These are phyloP conservation scores for Lypha dubia DNA, from an alignment of 2,888 invertebrate species.

Conservation along the genomic window DNA sequence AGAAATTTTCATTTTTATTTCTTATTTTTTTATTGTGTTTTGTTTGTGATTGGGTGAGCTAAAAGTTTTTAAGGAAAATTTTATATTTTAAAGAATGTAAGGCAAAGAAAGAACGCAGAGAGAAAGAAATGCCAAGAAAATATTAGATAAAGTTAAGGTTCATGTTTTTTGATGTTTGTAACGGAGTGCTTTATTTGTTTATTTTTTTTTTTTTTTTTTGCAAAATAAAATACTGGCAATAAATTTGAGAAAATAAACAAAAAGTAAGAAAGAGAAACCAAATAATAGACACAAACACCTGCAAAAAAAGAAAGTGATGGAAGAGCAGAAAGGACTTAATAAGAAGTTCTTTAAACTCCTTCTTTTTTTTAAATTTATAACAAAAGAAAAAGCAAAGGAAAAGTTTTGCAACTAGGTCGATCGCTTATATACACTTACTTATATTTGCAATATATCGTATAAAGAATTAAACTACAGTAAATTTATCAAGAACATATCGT, in stretches of 20 bases:
- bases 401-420: conserved; percentile 7
- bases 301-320: background rate
- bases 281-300: conserved; percentile 42
- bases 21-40: background rate
- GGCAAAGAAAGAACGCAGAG: background rate
- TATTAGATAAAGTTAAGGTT: conserved; percentile 55
- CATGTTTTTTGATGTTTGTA: conserved; percentile 21
- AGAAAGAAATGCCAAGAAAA: conserved; percentile 27
- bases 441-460: background rate
- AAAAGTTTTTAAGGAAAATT: conserved; percentile 18
- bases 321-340: conserved; percentile 35
- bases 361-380: conserved; percentile 18
- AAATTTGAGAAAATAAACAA: conserved; percentile 56
- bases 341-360: conserved; percentile 20
- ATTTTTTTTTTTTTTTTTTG: conserved; percentile 5
- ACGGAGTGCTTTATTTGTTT: background rate
- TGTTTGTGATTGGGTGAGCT: background rate
- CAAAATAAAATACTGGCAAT: conserved; percentile 63
- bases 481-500: background rate
- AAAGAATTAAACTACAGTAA: background rate
- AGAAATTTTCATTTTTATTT: conserved; percentile 39
- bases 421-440: background rate
- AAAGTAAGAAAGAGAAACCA: conserved; percentile 46
- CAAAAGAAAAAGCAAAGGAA: conserved; percentile 3
- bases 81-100: background rate